Conservation (phyloP, 1,140 invertebrate genomes). For the Drosophila parvula region DNA sequence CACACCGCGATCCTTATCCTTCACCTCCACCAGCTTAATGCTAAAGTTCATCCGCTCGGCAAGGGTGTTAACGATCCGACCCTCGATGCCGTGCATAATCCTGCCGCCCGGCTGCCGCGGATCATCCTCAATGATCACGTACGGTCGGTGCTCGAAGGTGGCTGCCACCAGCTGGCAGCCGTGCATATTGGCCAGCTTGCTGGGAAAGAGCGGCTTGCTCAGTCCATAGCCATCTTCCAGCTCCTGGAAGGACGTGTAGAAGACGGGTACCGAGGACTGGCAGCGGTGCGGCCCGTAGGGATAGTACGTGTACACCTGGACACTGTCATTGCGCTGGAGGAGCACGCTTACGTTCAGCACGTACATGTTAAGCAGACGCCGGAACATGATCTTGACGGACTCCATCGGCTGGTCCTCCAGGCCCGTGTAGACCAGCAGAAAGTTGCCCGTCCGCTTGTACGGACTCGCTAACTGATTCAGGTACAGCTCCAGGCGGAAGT, state of each 20-base stretch:
- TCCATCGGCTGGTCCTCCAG: slow-evolving; percentile 43
- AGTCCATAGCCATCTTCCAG: slow-evolving; percentile 5
- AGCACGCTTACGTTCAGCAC: slow-evolving; percentile 72
- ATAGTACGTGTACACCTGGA: slow-evolving; percentile 73
- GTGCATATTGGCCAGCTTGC: slow-evolving; percentile 58
- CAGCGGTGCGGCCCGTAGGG: slow-evolving; percentile 62
- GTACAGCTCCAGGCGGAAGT: slow-evolving; percentile 53
- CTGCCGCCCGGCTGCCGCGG: background rate
- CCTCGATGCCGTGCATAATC: slow-evolving; percentile 63
- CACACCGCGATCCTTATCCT: slow-evolving; percentile 54
- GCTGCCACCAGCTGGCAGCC: slow-evolving; percentile 49
- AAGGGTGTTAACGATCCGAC: slow-evolving; percentile 51
- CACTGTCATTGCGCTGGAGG: slow-evolving; percentile 28
- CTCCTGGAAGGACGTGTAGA: slow-evolving; percentile 54
- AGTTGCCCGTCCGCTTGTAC: slow-evolving; percentile 70
- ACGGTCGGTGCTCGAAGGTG: slow-evolving; percentile 60
- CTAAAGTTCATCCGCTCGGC: slow-evolving; percentile 72
- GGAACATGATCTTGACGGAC: slow-evolving; percentile 62
- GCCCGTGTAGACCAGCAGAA: slow-evolving; percentile 70
- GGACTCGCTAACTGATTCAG: slow-evolving; percentile 38
- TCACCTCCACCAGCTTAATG: slow-evolving; percentile 34
- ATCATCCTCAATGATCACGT: slow-evolving; percentile 38
- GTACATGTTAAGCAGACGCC: slow-evolving; percentile 64
- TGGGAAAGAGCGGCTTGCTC: slow-evolving; percentile 45
- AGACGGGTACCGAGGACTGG: slow-evolving; percentile 60